These are phyloP conservation scores for Sciurus vulgaris DNA, from an alignment of 2,797 vertebrate genomes.

Conservation along the genomic window DNA sequence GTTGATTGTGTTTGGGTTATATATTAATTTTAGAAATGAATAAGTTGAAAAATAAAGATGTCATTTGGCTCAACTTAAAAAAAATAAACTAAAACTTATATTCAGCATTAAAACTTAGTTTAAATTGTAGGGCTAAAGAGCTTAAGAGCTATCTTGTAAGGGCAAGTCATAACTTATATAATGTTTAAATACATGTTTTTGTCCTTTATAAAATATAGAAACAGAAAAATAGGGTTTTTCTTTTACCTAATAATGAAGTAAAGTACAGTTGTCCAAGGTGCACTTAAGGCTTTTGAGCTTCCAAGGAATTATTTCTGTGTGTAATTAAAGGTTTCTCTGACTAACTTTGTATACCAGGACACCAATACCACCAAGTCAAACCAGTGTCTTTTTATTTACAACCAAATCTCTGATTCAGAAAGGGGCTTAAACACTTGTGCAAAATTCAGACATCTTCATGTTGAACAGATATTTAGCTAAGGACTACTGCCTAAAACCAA, in stretches of 20 bases:
- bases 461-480: neutral
- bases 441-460: slow-evolving; percentile 12
- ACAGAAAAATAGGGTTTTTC: neutral
- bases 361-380: neutral
- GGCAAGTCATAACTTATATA: slow-evolving; percentile 32
- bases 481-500: neutral
- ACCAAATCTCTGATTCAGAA: slow-evolving; percentile 23
- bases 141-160: slow-evolving; percentile 1
- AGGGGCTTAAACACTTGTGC: neutral
- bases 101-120: neutral
- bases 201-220: slow-evolving; percentile 43
- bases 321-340: slow-evolving; percentile 13
- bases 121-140: neutral
- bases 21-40: neutral
- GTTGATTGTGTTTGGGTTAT: neutral
- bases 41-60: slow-evolving; percentile 44
- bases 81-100: slow-evolving; percentile 3
- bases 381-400: slow-evolving; percentile 36
- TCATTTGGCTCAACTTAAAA: slow-evolving; percentile 21
- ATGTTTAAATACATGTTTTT: slow-evolving; percentile 50
- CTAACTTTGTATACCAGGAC: neutral
- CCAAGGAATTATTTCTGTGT: slow-evolving; percentile 2
- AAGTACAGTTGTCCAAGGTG: neutral
- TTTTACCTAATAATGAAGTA: slow-evolving; percentile 23
- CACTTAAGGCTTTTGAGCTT: slow-evolving; percentile 17